These are phyloP conservation scores for Leptinotarsa defecta DNA, from an alignment of 1,140 invertebrate species.

Conservation along the genomic window DNA sequence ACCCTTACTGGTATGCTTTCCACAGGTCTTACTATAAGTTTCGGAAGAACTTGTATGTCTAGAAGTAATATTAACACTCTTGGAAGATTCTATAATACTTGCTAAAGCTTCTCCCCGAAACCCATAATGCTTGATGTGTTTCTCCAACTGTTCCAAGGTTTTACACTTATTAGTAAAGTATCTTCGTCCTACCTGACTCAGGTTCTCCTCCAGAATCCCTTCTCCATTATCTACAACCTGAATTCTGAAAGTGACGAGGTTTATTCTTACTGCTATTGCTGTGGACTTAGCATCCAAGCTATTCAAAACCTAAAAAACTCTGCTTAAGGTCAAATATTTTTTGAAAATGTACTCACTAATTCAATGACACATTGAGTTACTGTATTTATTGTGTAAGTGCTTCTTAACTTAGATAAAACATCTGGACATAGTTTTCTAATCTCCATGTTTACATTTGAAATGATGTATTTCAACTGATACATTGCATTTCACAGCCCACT, in stretches of 20 bases:
- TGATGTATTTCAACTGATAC: neutral
- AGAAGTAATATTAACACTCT: conserved; percentile 63
- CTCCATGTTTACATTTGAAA: conserved; percentile 34
- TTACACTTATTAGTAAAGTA: conserved; percentile 69
- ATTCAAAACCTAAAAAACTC: conserved; percentile 63
- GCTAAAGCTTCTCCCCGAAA: conserved; percentile 69
- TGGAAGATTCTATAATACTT: conserved; percentile 63
- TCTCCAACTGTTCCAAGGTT: conserved; percentile 58
- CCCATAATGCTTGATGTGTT: conserved; percentile 62
- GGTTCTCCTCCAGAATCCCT: conserved; percentile 61
- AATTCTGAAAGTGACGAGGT: conserved; percentile 62
- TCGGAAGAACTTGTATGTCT: conserved; percentile 52
- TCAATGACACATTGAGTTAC: conserved; percentile 49
- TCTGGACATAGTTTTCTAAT: conserved; percentile 35
- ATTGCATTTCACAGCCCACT: conserved; percentile 1
- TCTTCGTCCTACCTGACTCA: conserved; percentile 62
- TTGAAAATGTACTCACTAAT: conserved; percentile 41
- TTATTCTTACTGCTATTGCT: conserved; percentile 66
- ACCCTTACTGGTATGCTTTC: conserved; percentile 24
- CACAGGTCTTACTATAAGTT: conserved; percentile 61
- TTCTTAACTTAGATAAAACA: conserved; percentile 43
- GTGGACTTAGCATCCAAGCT: conserved; percentile 67
- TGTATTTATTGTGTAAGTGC: conserved; percentile 41
- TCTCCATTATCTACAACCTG: conserved; percentile 71
- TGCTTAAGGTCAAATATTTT: neutral